Evolutionary conservation across 2,888 invertebrate genomes (phyloP).

Genomic region (Pristionchus entomophagus): DNA sequence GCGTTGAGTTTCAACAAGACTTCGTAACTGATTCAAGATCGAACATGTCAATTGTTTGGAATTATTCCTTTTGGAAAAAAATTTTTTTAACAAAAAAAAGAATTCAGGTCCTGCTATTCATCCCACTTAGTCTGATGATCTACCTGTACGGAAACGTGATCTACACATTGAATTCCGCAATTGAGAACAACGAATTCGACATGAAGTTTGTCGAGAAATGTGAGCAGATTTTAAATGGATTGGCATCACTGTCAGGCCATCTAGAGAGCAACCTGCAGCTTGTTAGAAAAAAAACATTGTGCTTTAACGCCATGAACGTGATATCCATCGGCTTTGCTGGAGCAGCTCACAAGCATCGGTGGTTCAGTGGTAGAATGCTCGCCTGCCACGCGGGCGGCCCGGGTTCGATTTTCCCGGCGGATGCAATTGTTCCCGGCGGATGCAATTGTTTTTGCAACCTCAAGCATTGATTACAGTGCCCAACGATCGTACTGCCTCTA

Average conservation of each 20-base stretch:
- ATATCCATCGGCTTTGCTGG: neutral
- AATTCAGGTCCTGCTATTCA: conserved; percentile 80
- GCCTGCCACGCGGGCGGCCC: conserved; percentile 73
- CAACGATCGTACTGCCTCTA: conserved; percentile 25
- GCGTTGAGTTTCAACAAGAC: no score
- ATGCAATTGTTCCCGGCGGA: conserved; percentile 5
- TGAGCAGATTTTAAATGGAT: neutral
- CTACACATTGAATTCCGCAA: conserved; percentile 62
- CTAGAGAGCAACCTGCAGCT: no score
- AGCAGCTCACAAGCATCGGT: conserved; percentile 51
- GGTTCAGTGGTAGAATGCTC: conserved; percentile 75
- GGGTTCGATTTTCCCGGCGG: conserved; percentile 64
- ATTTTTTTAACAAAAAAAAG: neutral
- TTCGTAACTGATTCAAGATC: no score
- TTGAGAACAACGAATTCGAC: conserved; percentile 58
- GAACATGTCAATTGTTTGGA: neutral
- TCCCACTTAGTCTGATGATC: conserved; percentile 85
- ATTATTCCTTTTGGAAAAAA: neutral
- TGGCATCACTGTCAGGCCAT: no score
- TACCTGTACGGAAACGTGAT: conserved; percentile 70
- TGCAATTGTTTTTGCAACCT: conserved; percentile 3
- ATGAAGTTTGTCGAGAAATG: conserved; percentile 12
- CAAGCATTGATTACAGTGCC: conserved; percentile 22
- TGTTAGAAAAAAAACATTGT: no score
- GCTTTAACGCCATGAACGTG: no score